A percentile compares a stretch with the other conserved stretches of the same genome.
phyloP scores from a whole-genome alignment of 2,888 invertebrate genomes.

The Drosophila stalkeri region DNA sequence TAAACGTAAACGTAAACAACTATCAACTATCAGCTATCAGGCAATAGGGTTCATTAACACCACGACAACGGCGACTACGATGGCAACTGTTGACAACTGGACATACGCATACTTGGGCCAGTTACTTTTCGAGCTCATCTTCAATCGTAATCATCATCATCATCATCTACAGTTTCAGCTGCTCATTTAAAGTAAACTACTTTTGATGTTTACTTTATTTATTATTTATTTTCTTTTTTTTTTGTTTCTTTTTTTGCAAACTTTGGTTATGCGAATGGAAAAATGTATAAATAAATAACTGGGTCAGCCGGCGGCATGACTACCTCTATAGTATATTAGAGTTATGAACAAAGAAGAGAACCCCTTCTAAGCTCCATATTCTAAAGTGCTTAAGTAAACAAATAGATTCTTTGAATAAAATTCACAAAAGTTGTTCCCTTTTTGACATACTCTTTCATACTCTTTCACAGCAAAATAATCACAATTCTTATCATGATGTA shows the following conservation, averaged over 20 bases:
- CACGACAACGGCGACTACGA: slow-evolving; percentile 15
- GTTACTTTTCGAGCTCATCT: slow-evolving; percentile 31
- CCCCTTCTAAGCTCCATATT: slow-evolving; percentile 24
- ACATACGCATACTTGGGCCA: slow-evolving; percentile 18
- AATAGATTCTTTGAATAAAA: slow-evolving; percentile 22
- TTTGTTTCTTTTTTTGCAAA: slow-evolving; percentile 28
- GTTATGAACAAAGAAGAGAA: slow-evolving; percentile 11
- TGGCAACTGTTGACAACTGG: slow-evolving; percentile 56
- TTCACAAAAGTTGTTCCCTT: neutral
- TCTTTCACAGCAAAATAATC: slow-evolving; percentile 8
- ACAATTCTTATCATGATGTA: neutral
- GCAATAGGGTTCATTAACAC: slow-evolving; percentile 74
- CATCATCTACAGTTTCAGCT: neutral
- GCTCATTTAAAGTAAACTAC: slow-evolving; percentile 39
- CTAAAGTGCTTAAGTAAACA: slow-evolving; percentile 35
- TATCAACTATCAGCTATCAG: slow-evolving; percentile 40
- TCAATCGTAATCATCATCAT: slow-evolving; percentile 31
- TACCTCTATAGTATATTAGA: slow-evolving; percentile 3
- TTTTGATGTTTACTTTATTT: slow-evolving; percentile 37
- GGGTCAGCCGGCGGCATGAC: slow-evolving; percentile 48
- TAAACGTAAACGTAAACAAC: slow-evolving; percentile 58
- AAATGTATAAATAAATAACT: slow-evolving; percentile 42
- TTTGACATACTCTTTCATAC: slow-evolving; percentile 31
- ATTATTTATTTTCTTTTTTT: too few species aligned
- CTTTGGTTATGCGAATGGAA: slow-evolving; percentile 14